A percentile compares a stretch with the other conserved stretches of the same genome.
These are phyloP conservation scores for Lissonota sp. DNA, from an alignment of 2,888 invertebrate species.

Conservation along the genomic window DNA sequence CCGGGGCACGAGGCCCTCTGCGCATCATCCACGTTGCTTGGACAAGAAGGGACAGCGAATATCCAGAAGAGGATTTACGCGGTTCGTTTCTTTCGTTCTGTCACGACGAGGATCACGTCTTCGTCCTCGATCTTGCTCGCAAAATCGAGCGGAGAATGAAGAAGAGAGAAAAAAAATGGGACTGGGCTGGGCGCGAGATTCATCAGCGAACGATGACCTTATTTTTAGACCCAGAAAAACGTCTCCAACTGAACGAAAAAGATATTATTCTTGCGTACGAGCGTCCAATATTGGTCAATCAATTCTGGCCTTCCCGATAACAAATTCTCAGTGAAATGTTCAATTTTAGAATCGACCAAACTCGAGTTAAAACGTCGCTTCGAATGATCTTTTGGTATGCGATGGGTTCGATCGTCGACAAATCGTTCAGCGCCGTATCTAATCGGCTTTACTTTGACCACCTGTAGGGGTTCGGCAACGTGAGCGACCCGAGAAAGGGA, in stretches of 20 bases:
- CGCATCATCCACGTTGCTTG: conserved; percentile 26
- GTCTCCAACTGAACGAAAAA: neutral
- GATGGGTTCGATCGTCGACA: conserved; percentile 75
- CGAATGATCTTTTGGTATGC: conserved; percentile 61
- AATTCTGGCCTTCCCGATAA: conserved; percentile 25
- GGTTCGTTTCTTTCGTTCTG: conserved; percentile 45
- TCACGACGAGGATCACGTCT: conserved; percentile 34
- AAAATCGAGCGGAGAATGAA: no score
- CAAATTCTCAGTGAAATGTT: neutral
- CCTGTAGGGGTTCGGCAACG: conserved; percentile 68
- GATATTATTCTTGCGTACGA: neutral
- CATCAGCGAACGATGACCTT: no score
- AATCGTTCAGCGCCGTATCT: conserved; percentile 76
- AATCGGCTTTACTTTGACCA: conserved; percentile 77
- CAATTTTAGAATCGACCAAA: no score
- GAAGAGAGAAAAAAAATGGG: no score
- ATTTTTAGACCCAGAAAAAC: no score
- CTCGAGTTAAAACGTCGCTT: conserved; percentile 26
- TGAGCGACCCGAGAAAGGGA: conserved; percentile 11
- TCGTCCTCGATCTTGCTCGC: conserved; percentile 32
- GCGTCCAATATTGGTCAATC: neutral
- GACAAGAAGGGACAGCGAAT: conserved; percentile 47
- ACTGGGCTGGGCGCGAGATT: no score
- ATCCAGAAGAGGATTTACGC: conserved; percentile 39
- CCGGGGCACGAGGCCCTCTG: conserved; percentile 55